Conservation (phyloP, 2,888 invertebrate species). For the Latheticus oryzae region DNA sequence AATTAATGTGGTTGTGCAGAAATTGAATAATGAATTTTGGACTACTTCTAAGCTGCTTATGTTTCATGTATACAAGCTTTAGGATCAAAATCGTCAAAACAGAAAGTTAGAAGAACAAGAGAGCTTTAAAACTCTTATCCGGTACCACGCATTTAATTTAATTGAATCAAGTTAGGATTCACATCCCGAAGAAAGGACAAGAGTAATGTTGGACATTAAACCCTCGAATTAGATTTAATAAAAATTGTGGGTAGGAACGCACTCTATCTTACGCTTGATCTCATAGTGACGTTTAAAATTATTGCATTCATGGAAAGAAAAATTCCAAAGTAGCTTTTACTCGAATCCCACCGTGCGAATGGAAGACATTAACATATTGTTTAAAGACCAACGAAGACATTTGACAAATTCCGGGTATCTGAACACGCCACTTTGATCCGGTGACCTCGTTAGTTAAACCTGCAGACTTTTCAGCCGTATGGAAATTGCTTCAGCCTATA, state of each 20-base stretch:
- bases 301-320: conserved; percentile 14
- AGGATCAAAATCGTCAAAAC: too few relatives aligned
- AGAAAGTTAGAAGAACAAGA: too few relatives aligned
- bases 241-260: conserved; percentile 23
- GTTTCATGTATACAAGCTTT: too few relatives aligned
- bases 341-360: conserved; percentile 9
- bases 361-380: conserved; percentile 34
- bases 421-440: conserved; percentile 46
- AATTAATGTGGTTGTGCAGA: too few relatives aligned
- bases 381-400: conserved; percentile 37
- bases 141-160: too few relatives aligned
- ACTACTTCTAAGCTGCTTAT: too few relatives aligned
- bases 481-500: too few relatives aligned
- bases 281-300: conserved; percentile 20
- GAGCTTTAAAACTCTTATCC: too few relatives aligned
- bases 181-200: too few relatives aligned
- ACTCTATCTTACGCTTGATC: conserved; percentile 21
- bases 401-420: conserved; percentile 46
- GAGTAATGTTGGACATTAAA: too few relatives aligned
- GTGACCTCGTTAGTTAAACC: conserved; percentile 48
- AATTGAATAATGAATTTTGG: too few relatives aligned
- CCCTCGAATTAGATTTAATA: conserved; percentile 38
- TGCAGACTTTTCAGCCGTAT: conserved; percentile 44
- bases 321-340: conserved; percentile 5
- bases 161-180: too few relatives aligned